phyloP scores from a whole-genome alignment of 2,797 vertebrate genomes.

The Microctenopoma stevenorrisi region DNA sequence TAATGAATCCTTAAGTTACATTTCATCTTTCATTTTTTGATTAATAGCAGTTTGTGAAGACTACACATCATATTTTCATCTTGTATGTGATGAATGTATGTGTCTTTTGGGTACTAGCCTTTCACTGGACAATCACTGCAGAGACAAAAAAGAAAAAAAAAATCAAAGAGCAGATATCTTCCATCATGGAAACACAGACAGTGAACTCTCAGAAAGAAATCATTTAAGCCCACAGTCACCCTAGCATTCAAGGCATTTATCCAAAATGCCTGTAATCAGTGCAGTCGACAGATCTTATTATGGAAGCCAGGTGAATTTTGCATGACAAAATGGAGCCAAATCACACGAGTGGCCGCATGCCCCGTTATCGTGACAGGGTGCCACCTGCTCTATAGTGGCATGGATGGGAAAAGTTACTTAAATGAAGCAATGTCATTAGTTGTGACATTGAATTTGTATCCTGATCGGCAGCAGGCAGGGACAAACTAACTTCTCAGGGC shows the following conservation, averaged over 20 bases:
- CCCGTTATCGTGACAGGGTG: not conserved
- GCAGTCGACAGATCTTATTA: not conserved
- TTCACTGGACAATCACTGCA: not conserved
- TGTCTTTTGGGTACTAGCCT: too few relatives aligned
- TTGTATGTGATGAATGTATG: too few relatives aligned
- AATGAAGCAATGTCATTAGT: not conserved
- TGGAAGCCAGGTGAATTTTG: not conserved
- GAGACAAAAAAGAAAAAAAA: not conserved
- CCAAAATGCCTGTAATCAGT: not conserved
- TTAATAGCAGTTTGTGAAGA: not conserved
- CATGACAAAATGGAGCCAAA: not conserved
- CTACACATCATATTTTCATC: too few relatives aligned
- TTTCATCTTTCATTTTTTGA: not conserved
- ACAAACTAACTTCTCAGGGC: too few relatives aligned
- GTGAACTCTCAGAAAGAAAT: too few relatives aligned
- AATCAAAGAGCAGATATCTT: not conserved
- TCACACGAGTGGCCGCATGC: not conserved
- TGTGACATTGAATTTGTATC: not conserved
- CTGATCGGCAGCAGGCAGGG: not conserved
- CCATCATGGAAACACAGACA: not conserved
- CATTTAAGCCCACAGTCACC: not conserved
- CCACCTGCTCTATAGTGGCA: not conserved
- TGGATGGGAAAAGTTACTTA: not conserved
- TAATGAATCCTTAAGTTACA: not conserved
- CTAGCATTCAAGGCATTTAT: not conserved